Conservation (phyloP, 1,140 invertebrate species). For the Drosophila nigrodunni region DNA sequence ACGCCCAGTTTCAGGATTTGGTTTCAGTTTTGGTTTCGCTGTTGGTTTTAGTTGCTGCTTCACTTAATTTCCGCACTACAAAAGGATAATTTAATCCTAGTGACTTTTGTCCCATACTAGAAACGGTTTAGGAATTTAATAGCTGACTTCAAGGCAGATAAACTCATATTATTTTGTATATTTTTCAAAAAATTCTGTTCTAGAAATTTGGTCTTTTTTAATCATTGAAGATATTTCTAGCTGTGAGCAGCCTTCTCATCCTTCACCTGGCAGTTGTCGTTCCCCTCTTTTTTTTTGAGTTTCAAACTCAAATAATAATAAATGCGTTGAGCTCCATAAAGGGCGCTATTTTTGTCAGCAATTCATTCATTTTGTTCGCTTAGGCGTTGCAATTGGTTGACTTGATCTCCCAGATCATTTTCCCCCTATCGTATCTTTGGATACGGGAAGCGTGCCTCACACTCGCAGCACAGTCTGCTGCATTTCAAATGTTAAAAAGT, state of each 20-base stretch:
- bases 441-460: constrained; percentile 64
- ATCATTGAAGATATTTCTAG: background rate
- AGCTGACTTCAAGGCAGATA: too few relatives aligned
- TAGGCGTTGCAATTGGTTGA: constrained; percentile 53
- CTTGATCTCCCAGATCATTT: constrained; percentile 16
- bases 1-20: constrained; percentile 11
- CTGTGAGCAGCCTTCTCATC: background rate
- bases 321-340: constrained; percentile 36
- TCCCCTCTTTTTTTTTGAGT: background rate
- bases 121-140: background rate
- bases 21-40: constrained; percentile 8
- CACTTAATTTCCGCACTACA: constrained; percentile 12
- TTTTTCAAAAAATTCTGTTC: too few relatives aligned
- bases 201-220: background rate
- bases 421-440: background rate
- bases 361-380: constrained; percentile 67
- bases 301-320: constrained; percentile 34
- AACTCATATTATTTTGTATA: too few relatives aligned
- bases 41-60: constrained; percentile 2
- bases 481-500: constrained; percentile 82
- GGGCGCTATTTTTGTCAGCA: constrained; percentile 76
- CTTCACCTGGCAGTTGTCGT: constrained; percentile 7
- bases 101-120: constrained; percentile 43
- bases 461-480: constrained; percentile 53
- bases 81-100: constrained; percentile 70